Conservation (phyloP, 1,140 invertebrate genomes). For the Caenorhabditis latens region DNA sequence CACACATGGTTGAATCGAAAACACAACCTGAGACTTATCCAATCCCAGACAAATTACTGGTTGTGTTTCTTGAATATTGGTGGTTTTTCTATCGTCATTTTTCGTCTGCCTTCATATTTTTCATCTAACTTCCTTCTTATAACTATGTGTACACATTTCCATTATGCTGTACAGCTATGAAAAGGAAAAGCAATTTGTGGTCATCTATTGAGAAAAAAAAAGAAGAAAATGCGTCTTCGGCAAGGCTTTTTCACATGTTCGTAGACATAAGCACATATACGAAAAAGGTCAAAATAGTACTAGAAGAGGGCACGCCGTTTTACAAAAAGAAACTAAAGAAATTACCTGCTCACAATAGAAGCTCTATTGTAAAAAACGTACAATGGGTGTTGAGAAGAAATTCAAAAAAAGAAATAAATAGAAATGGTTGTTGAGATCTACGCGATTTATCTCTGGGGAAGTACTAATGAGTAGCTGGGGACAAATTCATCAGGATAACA, state of each 20-base stretch:
- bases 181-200: conserved; percentile 50
- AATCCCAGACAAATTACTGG: not conserved
- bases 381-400: not conserved
- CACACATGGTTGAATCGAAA: not conserved
- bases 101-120: not conserved
- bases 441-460: not conserved
- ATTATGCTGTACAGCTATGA: conserved; percentile 18
- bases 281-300: conserved; percentile 6
- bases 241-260: conserved; percentile 7
- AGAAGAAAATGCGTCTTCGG: not conserved
- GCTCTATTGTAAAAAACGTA: not conserved
- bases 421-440: not conserved
- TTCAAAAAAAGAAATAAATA: not conserved
- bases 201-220: conserved; percentile 16
- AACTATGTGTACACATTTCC: conserved; percentile 35
- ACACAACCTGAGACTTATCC: not conserved
- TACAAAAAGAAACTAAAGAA: conserved; percentile 17
- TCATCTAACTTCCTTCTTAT: conserved; percentile 2
- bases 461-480: not conserved
- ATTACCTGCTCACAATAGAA: not conserved
- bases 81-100: not conserved
- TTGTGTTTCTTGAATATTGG: not conserved
- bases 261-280: conserved; percentile 23
- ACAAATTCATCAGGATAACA: too few relatives aligned
- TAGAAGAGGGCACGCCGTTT: not conserved